Evolutionary conservation across 2,888 invertebrate genomes (phyloP), one percentile per base, ranked within the genome.

Genomic region (Eulithis testata): DNA sequence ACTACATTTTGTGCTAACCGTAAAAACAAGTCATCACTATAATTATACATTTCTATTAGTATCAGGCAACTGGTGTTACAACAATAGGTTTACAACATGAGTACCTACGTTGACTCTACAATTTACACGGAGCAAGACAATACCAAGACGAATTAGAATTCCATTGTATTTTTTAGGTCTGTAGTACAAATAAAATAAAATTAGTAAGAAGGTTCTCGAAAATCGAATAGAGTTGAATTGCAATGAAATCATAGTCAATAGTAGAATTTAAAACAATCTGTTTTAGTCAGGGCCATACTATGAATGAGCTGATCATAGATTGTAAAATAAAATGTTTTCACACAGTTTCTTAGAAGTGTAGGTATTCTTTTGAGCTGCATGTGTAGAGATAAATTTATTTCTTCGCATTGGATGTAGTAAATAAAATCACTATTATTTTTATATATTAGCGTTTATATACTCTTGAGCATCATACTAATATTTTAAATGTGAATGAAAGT

Each of bases 251-350:
- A 55, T 62, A 31, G n/a, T 14, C 27, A 43, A 54, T 27, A 50
- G 58, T 58, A 53, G 11, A 62, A 51, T 31, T 21, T 37, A 57
- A 57, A 63, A 45, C 27, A 61, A 54, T 54, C 27, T 27, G n/a
- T 45, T 63, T 63, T 43, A 61, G 62, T 64, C 71, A 68, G 62
- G 70, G 67, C 53, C 65, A 63, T 67, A 65, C 69, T 69, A 68
- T 64, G 62, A 68, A 67, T 67, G 63, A 60, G 40, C n/a, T 8
- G 11, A 37, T 37, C 50, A 37, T 49, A 54, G n/a, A 61, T 61
- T 54, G 11, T 50, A 43, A 40, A 53, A 36, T 52, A 45, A 49
- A 44, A 49, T 49, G n/a, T 40, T 55, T 55, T 53, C 36, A 44
- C 36, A 47, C 36, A 21, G 27, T 55, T 64, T 56, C 44, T 56